Evolutionary conservation across 1,140 invertebrate species (phyloP), one percentile per base, ranked within the genome.

Genomic region (Diorhabda carinulata): DNA sequence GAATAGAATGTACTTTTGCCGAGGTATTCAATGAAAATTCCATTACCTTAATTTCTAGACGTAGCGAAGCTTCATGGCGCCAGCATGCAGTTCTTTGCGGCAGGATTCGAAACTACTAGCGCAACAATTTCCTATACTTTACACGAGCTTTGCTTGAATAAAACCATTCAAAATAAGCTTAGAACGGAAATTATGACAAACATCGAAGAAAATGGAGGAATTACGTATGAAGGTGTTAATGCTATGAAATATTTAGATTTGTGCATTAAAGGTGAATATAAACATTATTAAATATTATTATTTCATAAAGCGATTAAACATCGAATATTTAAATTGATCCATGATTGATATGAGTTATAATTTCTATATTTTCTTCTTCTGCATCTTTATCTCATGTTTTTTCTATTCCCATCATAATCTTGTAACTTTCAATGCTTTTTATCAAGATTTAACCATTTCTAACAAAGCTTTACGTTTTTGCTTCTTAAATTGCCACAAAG

Each of bases 41-140:
- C 25, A 25, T 25, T 25, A 25, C 25, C 25, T 25, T 25, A 25
- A 25, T 25, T 25, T 73, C 57, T 59, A 73, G 75, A 77, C 57
- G 83, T 81, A 2, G 81, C 84, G 42, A 83, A 85, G 72, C 79
- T 90, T 4, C 73, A 85, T 2, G 84, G 85, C 0, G 86, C 90
- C 74, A 83, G 84, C 3, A 77, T 87, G 0, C 64, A 87, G 4
- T 90, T 91, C 70, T 87, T 89, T 70, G 69, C 83, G 5, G 89
- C 84, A 63, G 89, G 88, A 2, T 91, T 86, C 72, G 88, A 90
- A 75, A 89, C 88, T 0, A 73, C 71, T 0, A 88, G 90, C 0
- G 87, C 87, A 5, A 85, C 88, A 0, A 86, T 94, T 65, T 80
- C 86, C 0, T 90, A 88, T 74, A 82, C 85, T 7, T 75, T 91